phyloP scores from a whole-genome alignment of 2,797 vertebrate genomes.

The Antennarius maculatus region DNA sequence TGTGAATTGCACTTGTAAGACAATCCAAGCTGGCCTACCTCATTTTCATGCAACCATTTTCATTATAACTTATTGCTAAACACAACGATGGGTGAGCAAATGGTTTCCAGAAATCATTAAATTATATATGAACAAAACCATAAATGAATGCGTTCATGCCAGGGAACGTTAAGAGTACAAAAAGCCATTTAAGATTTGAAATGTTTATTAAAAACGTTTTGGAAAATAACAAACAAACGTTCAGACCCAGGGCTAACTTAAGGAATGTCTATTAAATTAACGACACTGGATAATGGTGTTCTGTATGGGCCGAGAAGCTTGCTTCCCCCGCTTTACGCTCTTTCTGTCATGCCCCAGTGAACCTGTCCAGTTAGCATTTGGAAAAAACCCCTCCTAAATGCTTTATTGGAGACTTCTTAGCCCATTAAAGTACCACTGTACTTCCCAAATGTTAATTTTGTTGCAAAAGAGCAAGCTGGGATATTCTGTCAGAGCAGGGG shows the following conservation, averaged over 20 bases:
- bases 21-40: constrained; percentile 48
- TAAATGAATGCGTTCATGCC: constrained; percentile 54
- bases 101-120: constrained; percentile 76
- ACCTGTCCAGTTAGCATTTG: constrained; percentile 79
- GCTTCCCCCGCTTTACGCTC: constrained; percentile 72
- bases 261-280: constrained; percentile 83
- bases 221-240: constrained; percentile 81
- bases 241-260: constrained; percentile 66
- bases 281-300: constrained; percentile 77
- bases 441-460: constrained; percentile 80
- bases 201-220: constrained; percentile 84
- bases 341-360: constrained; percentile 82
- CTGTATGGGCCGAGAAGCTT: constrained; percentile 70
- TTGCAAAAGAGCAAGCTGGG: constrained; percentile 76
- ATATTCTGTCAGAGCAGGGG: constrained; percentile 75
- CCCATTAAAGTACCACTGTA: constrained; percentile 81
- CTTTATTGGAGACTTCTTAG: constrained; percentile 80
- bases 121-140: constrained; percentile 63
- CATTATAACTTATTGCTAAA: constrained; percentile 76
- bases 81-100: constrained; percentile 70
- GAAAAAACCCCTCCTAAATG: constrained; percentile 76
- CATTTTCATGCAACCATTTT: constrained; percentile 67
- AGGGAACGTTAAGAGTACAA: constrained; percentile 78
- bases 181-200: constrained; percentile 80
- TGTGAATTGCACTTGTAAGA: constrained; percentile 31